Percentiles rank a stretch among this genome's conserved stretches.
These are phyloP conservation scores for Elysia crispata DNA, from an alignment of 2,888 invertebrate genomes.

Conservation along the genomic window DNA sequence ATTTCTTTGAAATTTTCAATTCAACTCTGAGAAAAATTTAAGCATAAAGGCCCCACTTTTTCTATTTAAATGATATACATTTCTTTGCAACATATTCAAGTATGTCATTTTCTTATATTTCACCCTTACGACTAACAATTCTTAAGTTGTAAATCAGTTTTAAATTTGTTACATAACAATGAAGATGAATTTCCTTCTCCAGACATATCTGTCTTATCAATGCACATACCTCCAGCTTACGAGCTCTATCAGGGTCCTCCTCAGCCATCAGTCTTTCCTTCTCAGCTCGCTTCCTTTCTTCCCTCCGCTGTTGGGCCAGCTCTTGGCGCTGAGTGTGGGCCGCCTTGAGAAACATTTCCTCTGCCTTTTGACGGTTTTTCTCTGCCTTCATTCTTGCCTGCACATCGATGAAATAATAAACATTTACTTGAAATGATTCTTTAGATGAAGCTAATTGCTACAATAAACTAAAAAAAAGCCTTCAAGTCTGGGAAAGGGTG, in stretches of 20 bases:
- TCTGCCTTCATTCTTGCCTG: slow-evolving; percentile 94
- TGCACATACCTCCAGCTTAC: slow-evolving; percentile 75
- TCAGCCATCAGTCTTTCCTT: slow-evolving; percentile 93
- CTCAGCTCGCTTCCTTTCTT: slow-evolving; percentile 94
- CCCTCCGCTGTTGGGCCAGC: slow-evolving; percentile 93
- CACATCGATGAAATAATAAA: background rate
- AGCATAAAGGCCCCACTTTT: too few species aligned
- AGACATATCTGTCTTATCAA: too few species aligned
- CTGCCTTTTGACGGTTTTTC: slow-evolving; percentile 94
- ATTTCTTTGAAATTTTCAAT: too few species aligned
- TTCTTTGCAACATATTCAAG: background rate
- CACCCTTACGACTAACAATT: background rate
- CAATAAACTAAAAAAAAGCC: too few species aligned
- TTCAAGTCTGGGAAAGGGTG: too few species aligned
- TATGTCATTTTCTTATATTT: background rate
- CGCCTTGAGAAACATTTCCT: slow-evolving; percentile 94
- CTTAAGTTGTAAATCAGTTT: background rate
- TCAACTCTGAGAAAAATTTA: too few species aligned
- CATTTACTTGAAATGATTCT: too few species aligned
- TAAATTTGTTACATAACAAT: background rate
- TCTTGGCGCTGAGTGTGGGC: slow-evolving; percentile 98
- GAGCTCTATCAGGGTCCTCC: slow-evolving; percentile 98
- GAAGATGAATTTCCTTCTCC: background rate
- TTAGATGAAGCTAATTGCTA: too few species aligned
- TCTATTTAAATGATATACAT: too few species aligned